phyloP scores from a whole-genome alignment of 2,888 invertebrate species.

The Helicoverpa assulta region DNA sequence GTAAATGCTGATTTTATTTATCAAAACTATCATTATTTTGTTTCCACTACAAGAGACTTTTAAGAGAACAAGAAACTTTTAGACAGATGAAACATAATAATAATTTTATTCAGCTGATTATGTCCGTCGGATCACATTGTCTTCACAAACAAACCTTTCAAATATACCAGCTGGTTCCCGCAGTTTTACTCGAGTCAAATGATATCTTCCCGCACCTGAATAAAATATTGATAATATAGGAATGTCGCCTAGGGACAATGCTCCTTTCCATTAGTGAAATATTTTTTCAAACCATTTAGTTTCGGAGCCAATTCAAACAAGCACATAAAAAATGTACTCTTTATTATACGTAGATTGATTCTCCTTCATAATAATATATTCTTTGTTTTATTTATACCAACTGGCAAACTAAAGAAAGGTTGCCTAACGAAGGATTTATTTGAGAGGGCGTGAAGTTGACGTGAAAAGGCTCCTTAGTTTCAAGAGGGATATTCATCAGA shows the following conservation, averaged over 20 bases:
- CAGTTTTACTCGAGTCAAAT: too few relatives aligned
- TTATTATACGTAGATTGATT: background rate
- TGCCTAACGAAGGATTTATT: slow-evolving; percentile 21
- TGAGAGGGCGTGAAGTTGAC: slow-evolving; percentile 8
- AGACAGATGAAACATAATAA: background rate
- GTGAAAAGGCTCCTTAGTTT: slow-evolving; percentile 20
- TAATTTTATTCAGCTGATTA: slow-evolving; percentile 5
- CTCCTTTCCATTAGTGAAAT: too few relatives aligned
- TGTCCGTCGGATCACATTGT: background rate
- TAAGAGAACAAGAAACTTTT: background rate
- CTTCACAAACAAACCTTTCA: background rate
- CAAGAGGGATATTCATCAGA: slow-evolving; percentile 26
- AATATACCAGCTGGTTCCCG: too few relatives aligned
- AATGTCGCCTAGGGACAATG: too few relatives aligned
- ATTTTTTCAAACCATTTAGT: too few relatives aligned
- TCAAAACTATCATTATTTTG: background rate
- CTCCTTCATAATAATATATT: background rate
- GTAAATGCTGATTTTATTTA: background rate
- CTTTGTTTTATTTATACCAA: background rate
- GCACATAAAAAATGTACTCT: too few relatives aligned
- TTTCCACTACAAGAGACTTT: background rate
- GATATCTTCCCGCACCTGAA: too few relatives aligned
- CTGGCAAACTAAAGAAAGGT: slow-evolving; percentile 5
- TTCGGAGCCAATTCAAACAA: too few relatives aligned
- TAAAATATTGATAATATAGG: too few relatives aligned